A percentile compares a stretch with the other conserved stretches of the same genome.
Evolutionary conservation across 2,113 vertebrate species (phyloP).

Genomic region (Catharus bicknelli): DNA sequence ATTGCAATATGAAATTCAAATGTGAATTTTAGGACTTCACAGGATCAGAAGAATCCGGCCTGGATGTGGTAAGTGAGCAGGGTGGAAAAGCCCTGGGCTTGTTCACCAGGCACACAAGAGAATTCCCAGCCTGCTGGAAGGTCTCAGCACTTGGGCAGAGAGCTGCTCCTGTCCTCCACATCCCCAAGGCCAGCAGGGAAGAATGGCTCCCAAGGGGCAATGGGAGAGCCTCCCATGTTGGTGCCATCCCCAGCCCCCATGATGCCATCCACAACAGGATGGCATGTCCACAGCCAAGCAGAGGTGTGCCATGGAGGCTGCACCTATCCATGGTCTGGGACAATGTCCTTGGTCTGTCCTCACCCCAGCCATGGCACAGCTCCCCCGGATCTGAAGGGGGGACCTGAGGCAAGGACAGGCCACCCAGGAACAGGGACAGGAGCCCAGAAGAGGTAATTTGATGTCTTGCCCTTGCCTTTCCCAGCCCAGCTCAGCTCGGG

Average conservation of each 20-base stretch:
- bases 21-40: neutral
- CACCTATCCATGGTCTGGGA: neutral
- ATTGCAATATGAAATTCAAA: neutral
- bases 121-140: neutral
- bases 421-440: neutral
- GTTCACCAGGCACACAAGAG: neutral
- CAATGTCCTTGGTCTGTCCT: accelerated
- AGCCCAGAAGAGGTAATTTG: neutral
- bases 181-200: neutral
- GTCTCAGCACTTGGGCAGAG: neutral
- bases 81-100: neutral
- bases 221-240: accelerated
- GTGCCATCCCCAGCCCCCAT: accelerated
- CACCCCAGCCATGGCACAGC: accelerated
- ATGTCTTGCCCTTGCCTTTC: neutral
- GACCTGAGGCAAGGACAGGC: neutral
- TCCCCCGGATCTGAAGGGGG: accelerated
- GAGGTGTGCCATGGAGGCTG: neutral
- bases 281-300: accelerated
- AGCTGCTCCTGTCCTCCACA: accelerated
- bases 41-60: neutral
- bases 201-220: accelerated
- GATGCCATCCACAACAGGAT: accelerated
- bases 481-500: neutral
- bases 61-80: neutral